Base-by-base conservation (phyloP, 1,140 invertebrate species). In the Pantala flavescens region DNA sequence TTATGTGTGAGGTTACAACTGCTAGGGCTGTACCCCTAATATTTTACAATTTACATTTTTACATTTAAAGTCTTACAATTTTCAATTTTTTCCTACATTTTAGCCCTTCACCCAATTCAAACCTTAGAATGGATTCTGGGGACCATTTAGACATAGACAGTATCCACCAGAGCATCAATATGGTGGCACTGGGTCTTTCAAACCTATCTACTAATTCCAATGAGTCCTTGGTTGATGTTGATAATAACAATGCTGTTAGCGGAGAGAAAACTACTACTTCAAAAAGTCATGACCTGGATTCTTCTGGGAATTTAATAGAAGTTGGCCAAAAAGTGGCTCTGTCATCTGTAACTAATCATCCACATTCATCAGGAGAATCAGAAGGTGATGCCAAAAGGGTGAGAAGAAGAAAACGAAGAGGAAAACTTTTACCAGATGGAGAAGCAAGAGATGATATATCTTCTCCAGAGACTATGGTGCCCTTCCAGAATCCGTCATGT, bases 401-500 rank as follows among this genome's bases (percentile, higher is more conserved):
- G 16, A 24, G n/a, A 42, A 72, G 71, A n/a, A 72, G 71, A 42
- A 42, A 71, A 24, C 16, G 49, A 21, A 63, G 49, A 63, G 49
- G 49, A 3, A 63, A 16, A 21, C 3, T 21, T 16, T 21, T 21
- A 12, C 49, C 49, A 63, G 28, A 36, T 7, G 49, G 49, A 19
- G 49, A 16, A 63, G 49, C 49, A 14, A 21, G 49, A 63, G 82
- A 80, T 42, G 82, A 83, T 49, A 73, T 82, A 5, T 83, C 81
- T 0, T 83, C 82, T 5, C 81, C 80, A 0, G 82, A 84, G 24
- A 81, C 23, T 73, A 12, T 21, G 7, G 14, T 63, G 42, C 19
- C 79, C 76, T 80, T 79, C 77, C 80, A 82, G 73, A 36, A 36
- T 36, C 49, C 49, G 12, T 3, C 49, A 3, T 7, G 75, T 77